phyloP scores from a whole-genome alignment of 2,113 vertebrate genomes.

The Labeo rohita region DNA sequence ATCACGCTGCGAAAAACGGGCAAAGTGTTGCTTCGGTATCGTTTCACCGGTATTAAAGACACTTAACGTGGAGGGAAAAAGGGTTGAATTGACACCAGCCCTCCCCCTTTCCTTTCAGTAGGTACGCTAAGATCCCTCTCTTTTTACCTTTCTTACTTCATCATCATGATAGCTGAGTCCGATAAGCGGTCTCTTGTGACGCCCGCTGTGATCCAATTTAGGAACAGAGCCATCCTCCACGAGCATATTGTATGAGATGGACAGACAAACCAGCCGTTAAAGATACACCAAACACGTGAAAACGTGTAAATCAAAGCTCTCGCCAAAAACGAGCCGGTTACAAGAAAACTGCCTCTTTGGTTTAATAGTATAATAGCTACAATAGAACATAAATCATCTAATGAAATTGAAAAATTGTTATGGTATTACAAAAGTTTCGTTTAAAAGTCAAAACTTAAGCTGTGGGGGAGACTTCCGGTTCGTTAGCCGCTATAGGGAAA shows the following conservation, averaged over 20 bases:
- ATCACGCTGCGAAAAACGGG: slow-evolving; percentile 61
- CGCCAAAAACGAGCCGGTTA: neutral
- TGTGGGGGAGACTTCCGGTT: no score
- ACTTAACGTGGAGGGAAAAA: slow-evolving; percentile 63
- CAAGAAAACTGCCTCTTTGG: neutral
- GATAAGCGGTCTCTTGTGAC: slow-evolving; percentile 47
- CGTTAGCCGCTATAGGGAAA: no score
- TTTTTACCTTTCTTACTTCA: slow-evolving; percentile 64
- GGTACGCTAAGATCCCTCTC: slow-evolving; percentile 57
- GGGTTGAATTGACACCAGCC: slow-evolving; percentile 67
- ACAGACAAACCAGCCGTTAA: neutral
- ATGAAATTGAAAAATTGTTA: neutral
- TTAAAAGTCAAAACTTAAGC: neutral
- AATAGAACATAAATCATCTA: neutral
- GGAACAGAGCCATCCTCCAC: slow-evolving; percentile 23
- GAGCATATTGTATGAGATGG: slow-evolving; percentile 19
- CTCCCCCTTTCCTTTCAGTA: slow-evolving; percentile 59
- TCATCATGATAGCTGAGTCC: slow-evolving; percentile 47
- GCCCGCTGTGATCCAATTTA: slow-evolving; percentile 17
- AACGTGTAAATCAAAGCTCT: slow-evolving; percentile 12
- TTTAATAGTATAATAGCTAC: neutral
- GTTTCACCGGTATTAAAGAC: slow-evolving; percentile 66
- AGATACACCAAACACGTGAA: slow-evolving; percentile 19
- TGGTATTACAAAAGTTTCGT: neutral
- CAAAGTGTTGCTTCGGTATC: slow-evolving; percentile 63